These are phyloP conservation scores for Dryobates pubescens DNA, from an alignment of 2,797 vertebrate genomes.

Conservation along the genomic window DNA sequence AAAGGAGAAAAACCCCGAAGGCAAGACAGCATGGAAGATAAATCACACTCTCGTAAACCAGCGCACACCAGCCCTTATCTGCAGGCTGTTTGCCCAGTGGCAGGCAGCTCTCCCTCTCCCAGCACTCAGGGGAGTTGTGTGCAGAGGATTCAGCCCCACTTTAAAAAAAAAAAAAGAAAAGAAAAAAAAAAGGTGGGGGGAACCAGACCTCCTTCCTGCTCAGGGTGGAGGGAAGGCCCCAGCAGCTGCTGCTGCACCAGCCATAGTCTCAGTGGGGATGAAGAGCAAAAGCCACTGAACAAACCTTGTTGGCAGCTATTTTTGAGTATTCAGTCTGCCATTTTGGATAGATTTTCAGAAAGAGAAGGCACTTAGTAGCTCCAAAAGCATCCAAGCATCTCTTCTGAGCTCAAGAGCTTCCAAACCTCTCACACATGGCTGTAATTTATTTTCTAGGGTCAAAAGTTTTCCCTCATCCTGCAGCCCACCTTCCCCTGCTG, in stretches of 20 bases:
- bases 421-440: neutral
- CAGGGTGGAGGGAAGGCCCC: neutral
- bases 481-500: slow-evolving; percentile 34
- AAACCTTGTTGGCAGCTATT: fast-evolving
- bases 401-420: neutral
- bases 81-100: fast-evolving
- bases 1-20: slow-evolving; percentile 15
- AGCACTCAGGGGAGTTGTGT: fast-evolving
- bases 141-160: neutral
- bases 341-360: neutral
- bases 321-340: neutral
- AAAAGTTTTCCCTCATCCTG: neutral
- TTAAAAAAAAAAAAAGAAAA: neutral
- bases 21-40: neutral
- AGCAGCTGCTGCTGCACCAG: neutral
- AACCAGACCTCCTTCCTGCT: neutral
- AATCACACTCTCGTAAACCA: neutral
- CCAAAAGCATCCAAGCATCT: neutral
- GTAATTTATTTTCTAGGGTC: slow-evolving; percentile 29
- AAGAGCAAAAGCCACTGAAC: neutral
- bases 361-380: neutral
- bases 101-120: neutral
- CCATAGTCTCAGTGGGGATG: fast-evolving
- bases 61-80: fast-evolving
- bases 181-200: too few species aligned